Conservation (phyloP, 2,888 invertebrate species). For the Lampropteryx suffumata region DNA sequence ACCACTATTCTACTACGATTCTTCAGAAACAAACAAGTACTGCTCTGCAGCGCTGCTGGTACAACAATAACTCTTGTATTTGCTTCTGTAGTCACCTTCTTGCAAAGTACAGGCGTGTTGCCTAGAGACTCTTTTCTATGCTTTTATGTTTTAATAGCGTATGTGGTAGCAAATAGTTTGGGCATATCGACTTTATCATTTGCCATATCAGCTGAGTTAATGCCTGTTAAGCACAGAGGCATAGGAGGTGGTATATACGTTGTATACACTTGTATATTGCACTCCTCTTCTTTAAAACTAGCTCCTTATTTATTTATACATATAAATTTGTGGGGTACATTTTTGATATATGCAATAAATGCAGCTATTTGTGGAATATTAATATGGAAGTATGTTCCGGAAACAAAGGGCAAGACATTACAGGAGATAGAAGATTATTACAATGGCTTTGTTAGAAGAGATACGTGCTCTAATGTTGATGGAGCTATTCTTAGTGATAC, state of each 20-base stretch:
- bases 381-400: slow-evolving; percentile 31
- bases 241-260: slow-evolving; percentile 31
- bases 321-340: slow-evolving; percentile 29
- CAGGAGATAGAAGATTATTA: slow-evolving; percentile 26
- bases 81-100: no score
- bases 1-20: not conserved
- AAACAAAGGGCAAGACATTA: slow-evolving; percentile 29
- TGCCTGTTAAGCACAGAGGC: slow-evolving; percentile 36
- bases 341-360: slow-evolving; percentile 24
- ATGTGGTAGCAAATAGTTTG: slow-evolving; percentile 21
- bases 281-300: slow-evolving; percentile 28
- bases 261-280: slow-evolving; percentile 23
- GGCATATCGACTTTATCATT: slow-evolving; percentile 21
- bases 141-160: slow-evolving; percentile 25
- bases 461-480: no score
- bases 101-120: no score
- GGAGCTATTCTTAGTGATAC: no score
- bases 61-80: no score
- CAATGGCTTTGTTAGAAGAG: no score
- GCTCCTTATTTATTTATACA: slow-evolving; percentile 31
- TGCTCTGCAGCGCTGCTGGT: no score
- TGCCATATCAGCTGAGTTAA: slow-evolving; percentile 25
- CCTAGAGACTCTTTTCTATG: slow-evolving; percentile 19
- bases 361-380: slow-evolving; percentile 13
- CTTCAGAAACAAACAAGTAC: no score